Base-by-base conservation (phyloP, 1,140 invertebrate genomes). In the Caligus rogercresseyi region DNA sequence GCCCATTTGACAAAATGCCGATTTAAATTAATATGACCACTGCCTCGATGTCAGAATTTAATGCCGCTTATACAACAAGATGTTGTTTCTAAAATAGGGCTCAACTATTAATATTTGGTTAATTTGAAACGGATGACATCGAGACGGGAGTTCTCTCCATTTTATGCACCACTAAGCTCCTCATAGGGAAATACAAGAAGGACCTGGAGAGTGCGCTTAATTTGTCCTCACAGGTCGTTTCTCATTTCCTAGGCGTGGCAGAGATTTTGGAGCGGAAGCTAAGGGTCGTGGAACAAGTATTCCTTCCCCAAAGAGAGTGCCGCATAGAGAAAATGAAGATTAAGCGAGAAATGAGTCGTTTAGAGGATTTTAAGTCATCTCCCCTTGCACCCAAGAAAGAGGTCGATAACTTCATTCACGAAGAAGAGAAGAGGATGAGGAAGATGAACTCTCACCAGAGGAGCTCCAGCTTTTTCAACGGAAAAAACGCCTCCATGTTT, bases 391-490 rank as follows among this genome's bases (percentile, higher is more conserved):
- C n/a, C n/a, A n/a, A n/a, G n/a, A n/a, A n/a, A n/a, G n/a, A n/a
- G n/a, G n/a, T n/a, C n/a, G n/a, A n/a, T n/a, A n/a, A n/a, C n/a
- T n/a, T n/a, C n/a, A n/a, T n/a, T n/a, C n/a, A n/a, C n/a, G n/a
- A n/a, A n/a, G n/a, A 54, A 11, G 53, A 54, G 53, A 23, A 23
- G 53, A 64, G 18, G 77, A 80, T 54, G 78, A 81, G 16, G 78
- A 82, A 57, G 78, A 83, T 25, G 70, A 73, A 63, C 71, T 90
- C 0, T 84, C 84, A 61, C 73, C 84, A 1, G 89, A 94, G 71
- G 91, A 95, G 72, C 74, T 92, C 25, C 89, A 93, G 72, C 83
- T 93, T 76, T 88, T 87, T 70, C 85, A 89, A 72, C 79, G 79
- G 0, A 87, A 91, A n/a, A 74, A 90, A 91, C 73, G 76, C 82